Evolutionary conservation across 1,140 invertebrate species (phyloP).

Genomic region (Aphidius ervi): DNA sequence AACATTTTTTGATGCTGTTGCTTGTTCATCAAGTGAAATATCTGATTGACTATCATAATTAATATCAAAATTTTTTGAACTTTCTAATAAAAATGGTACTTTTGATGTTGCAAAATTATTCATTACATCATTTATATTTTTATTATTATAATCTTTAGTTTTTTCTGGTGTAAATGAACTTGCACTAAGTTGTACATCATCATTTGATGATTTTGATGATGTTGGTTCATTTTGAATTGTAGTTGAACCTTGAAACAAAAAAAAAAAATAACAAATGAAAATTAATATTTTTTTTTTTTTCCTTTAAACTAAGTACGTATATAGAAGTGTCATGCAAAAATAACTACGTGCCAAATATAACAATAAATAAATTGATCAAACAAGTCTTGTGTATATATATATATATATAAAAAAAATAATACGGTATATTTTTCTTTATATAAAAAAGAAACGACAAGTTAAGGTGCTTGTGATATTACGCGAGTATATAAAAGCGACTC

Average conservation of each 20-base stretch:
- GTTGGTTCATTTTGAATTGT: constrained; percentile 46
- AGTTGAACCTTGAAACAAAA: constrained; percentile 21
- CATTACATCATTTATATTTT: constrained; percentile 14
- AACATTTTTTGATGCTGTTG: constrained; percentile 43
- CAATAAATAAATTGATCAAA: constrained; percentile 15
- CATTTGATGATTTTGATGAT: constrained; percentile 27
- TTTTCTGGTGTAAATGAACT: constrained; percentile 38
- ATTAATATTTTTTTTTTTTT: constrained; percentile 16
- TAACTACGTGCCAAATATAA: constrained; percentile 15
- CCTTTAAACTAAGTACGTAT: neutral
- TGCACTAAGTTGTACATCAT: constrained; percentile 38
- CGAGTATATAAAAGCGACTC: neutral
- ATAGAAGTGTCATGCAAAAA: neutral
- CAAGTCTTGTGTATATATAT: neutral
- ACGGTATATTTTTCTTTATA: neutral
- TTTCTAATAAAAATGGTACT: constrained; percentile 37
- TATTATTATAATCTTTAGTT: constrained; percentile 21
- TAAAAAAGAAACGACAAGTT: neutral
- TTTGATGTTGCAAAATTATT: constrained; percentile 36
- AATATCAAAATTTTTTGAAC: constrained; percentile 34
- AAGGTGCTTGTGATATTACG: constrained; percentile 5
- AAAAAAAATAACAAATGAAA: constrained; percentile 15
- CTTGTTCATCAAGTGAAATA: constrained; percentile 25
- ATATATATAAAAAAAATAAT: no score
- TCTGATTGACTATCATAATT: constrained; percentile 15